A percentile compares a stretch with the other conserved stretches of the same genome.
Conservation (phyloP, 2,888 invertebrate genomes). For the Tryphoninae sp. region DNA sequence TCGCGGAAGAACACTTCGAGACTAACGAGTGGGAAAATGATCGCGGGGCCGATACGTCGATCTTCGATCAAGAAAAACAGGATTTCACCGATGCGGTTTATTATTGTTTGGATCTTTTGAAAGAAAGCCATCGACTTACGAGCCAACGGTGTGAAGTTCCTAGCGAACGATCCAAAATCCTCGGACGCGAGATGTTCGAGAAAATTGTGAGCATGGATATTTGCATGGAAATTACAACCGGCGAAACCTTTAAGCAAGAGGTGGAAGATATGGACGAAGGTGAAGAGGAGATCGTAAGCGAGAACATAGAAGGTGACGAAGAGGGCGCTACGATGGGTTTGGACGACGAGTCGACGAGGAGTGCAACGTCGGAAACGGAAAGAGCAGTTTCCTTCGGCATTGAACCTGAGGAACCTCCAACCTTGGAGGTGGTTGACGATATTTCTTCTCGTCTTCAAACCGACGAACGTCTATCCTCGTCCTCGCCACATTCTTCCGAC, state of each 20-base stretch:
- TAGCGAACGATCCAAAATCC: background rate
- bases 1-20: background rate
- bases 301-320: background rate
- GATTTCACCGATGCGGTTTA: slow-evolving; percentile 21
- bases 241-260: background rate
- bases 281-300: background rate
- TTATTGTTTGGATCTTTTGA: slow-evolving; percentile 12
- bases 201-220: slow-evolving; percentile 5
- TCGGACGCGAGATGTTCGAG: slow-evolving; percentile 28
- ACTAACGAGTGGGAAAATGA: background rate
- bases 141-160: background rate
- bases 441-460: background rate
- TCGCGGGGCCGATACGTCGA: background rate
- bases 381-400: background rate
- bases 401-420: too few relatives aligned
- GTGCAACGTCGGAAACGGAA: background rate
- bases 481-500: background rate
- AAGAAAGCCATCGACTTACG: background rate
- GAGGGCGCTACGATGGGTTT: too few relatives aligned
- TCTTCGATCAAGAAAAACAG: background rate
- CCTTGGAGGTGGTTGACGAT: background rate
- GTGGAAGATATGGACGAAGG: background rate
- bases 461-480: background rate
- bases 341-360: background rate
- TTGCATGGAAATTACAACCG: background rate